These are phyloP conservation scores for Tamias sibiricus DNA, from an alignment of 2,113 vertebrate species.

Conservation along the genomic window DNA sequence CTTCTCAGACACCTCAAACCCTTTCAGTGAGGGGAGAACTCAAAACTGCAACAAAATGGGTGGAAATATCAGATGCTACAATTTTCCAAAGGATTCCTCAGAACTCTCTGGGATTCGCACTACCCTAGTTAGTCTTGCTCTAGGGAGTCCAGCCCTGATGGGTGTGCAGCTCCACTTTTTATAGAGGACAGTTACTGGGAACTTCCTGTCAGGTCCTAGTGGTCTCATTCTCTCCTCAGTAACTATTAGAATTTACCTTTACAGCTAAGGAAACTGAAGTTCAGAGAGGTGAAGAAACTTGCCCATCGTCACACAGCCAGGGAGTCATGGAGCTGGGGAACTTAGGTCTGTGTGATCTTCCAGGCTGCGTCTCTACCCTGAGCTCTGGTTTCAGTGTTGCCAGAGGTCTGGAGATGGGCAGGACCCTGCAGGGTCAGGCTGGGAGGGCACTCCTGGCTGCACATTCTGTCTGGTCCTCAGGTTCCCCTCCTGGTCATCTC, in stretches of 20 bases:
- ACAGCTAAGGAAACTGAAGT: not conserved
- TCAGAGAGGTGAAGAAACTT: slow-evolving; percentile 1
- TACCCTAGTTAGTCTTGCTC: not conserved
- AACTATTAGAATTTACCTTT: not conserved
- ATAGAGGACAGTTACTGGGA: not conserved
- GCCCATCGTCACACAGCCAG: not conserved
- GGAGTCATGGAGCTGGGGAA: not conserved
- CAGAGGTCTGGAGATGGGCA: not conserved
- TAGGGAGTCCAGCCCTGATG: not conserved
- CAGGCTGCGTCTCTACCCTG: not conserved
- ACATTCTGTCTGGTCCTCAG: not conserved
- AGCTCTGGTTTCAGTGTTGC: not conserved
- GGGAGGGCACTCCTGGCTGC: rapidly evolving
- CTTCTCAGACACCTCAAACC: not conserved
- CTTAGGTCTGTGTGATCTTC: not conserved
- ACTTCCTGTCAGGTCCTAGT: not conserved
- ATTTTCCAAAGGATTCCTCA: not conserved
- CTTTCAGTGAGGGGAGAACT: not conserved
- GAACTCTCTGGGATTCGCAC: not conserved
- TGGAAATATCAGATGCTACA: not conserved
- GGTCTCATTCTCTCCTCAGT: not conserved
- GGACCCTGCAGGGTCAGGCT: not conserved
- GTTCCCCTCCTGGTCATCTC: not conserved
- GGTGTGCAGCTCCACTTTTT: not conserved
- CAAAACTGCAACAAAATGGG: not conserved